phyloP scores from a whole-genome alignment of 2,113 vertebrate species.

The Gopherus evgoodei region DNA sequence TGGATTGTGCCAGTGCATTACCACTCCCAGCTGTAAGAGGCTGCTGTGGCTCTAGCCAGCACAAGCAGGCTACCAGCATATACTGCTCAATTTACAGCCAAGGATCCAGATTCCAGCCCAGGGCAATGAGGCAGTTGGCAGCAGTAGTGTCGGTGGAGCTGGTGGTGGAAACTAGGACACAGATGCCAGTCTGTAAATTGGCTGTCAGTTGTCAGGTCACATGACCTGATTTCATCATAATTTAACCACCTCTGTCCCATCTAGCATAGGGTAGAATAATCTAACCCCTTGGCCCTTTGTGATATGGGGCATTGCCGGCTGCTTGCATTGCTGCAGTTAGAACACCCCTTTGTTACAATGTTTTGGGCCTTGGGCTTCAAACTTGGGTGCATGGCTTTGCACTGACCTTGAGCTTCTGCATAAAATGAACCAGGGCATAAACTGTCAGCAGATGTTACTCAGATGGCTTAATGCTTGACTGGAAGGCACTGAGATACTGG shows the following conservation, averaged over 20 bases:
- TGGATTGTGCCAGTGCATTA: fast-evolving
- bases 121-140: background rate
- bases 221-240: background rate
- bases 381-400: background rate
- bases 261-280: background rate
- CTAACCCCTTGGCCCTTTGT: background rate
- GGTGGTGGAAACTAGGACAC: background rate
- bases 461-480: background rate
- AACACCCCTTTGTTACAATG: background rate
- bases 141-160: background rate
- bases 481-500: background rate
- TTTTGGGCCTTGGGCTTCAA: background rate
- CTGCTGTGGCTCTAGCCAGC: background rate
- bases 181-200: background rate
- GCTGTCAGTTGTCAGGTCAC: background rate
- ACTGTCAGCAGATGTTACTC: background rate
- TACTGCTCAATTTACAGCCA: background rate
- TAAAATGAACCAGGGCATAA: background rate
- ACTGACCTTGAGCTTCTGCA: background rate
- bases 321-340: background rate
- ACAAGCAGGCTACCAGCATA: fast-evolving
- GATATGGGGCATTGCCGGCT: background rate
- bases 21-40: fast-evolving
- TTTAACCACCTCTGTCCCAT: background rate
- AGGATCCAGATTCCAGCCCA: background rate